These are phyloP conservation scores for Drosophila pullipes DNA, from an alignment of 2,888 invertebrate genomes.

Conservation along the genomic window DNA sequence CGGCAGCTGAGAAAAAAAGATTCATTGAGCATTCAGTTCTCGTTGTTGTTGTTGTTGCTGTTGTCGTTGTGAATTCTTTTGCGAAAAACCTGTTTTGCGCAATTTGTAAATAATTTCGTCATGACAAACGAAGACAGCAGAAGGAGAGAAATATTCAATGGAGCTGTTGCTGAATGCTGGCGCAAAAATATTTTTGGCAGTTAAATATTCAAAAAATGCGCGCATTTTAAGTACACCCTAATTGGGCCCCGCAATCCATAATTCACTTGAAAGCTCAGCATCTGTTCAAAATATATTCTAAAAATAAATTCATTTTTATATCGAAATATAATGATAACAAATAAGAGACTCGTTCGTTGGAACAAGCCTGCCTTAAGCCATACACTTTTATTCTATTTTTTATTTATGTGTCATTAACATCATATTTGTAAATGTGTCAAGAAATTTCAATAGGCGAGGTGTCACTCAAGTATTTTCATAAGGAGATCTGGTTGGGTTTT, in stretches of 20 bases:
- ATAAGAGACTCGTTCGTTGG: too few relatives aligned
- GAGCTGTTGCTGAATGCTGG: conserved; percentile 9
- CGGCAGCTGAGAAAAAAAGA: conserved; percentile 40
- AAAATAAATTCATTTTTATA: background rate
- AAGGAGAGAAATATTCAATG: conserved; percentile 25
- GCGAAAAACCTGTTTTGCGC: conserved; percentile 63
- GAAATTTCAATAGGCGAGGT: background rate
- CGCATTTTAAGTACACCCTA: conserved; percentile 61
- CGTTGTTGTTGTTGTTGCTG: conserved; percentile 10
- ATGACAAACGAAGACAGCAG: conserved; percentile 49
- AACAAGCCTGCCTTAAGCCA: background rate
- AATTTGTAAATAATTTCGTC: conserved; percentile 76
- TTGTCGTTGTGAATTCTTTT: conserved; percentile 31
- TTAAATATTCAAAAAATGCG: conserved; percentile 46
- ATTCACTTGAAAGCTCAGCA: conserved; percentile 55
- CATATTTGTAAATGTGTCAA: background rate
- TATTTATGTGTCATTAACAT: background rate
- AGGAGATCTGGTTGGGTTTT: background rate
- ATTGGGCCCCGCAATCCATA: conserved; percentile 52
- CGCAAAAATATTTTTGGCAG: conserved; percentile 40
- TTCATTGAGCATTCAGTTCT: conserved; percentile 54
- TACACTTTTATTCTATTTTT: too few relatives aligned
- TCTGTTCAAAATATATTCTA: conserved; percentile 17
- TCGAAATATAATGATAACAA: background rate
- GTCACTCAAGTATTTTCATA: background rate